These are phyloP conservation scores for Enteromius radiatus DNA, from an alignment of 2,797 vertebrate species.

Conservation along the genomic window DNA sequence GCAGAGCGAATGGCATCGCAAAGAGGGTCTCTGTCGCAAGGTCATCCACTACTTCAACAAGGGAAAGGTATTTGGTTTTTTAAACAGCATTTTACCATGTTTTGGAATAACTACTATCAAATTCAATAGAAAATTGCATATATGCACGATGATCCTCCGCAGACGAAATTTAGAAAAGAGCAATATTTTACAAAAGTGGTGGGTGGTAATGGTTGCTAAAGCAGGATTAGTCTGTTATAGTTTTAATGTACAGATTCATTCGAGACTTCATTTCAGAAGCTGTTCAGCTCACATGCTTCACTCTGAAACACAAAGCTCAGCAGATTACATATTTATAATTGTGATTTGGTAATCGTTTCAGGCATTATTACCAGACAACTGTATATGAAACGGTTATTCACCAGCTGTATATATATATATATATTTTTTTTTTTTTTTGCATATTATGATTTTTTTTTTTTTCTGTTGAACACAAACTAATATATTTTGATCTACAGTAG, in stretches of 20 bases:
- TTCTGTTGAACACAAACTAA: not conserved
- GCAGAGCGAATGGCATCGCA: constrained; percentile 98
- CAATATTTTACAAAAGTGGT: not conserved
- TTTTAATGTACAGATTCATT: too few relatives aligned
- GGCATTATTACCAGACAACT: not conserved
- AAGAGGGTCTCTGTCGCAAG: constrained; percentile 96
- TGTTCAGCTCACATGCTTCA: not conserved
- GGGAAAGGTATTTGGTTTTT: constrained; percentile 86
- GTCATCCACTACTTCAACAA: constrained; percentile 99
- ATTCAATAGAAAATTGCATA: not conserved
- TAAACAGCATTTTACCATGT: not conserved
- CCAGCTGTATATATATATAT: too few relatives aligned
- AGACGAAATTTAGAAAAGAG: not conserved
- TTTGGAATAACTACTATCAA: not conserved
- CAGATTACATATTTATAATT: not conserved
- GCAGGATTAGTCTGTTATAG: not conserved
- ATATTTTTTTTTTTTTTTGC: not conserved
- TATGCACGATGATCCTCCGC: not conserved
- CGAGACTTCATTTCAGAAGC: not conserved
- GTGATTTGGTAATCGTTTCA: not conserved
- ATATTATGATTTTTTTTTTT: not conserved
- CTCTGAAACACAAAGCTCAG: not conserved
- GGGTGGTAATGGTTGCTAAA: not conserved
- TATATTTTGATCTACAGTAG: not conserved
- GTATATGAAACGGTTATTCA: too few relatives aligned